Base-by-base conservation (phyloP, 2,113 vertebrate genomes). In the Daphoenositta chrysoptera region DNA sequence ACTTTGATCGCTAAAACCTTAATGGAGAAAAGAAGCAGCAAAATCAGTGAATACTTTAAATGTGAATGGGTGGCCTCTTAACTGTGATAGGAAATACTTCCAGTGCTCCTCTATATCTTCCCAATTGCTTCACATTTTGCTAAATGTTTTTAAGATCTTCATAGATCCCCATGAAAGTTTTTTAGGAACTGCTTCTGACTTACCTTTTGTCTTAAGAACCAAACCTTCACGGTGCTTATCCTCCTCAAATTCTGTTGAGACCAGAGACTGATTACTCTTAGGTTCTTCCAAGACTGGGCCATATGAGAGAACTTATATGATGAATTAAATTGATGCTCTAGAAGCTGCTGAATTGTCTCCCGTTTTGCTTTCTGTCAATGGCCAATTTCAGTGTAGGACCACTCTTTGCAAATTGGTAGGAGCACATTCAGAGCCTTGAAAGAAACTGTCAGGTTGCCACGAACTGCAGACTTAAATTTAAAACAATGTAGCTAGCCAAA, bases 401-500 rank as follows among this genome's bases (percentile, higher is more conserved):
- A 30, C 21, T 68, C 42, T 60, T 81, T 83, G 50, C 56, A 93
- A 35, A 37, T 4, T 31, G 47, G 20, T 42, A 40, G 76, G 63
- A 89, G 23, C 10, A 37, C 27, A 57, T 90, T 72, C 56, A 79
- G 77, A 80, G n/a, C 56, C n/a, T 61, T 68, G 30, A 89, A n/a
- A 48, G 65, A 82, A 78, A 47, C 50, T 15, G 11, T 51, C 54
- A 75, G 21, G 4, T 70, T 89, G 44, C 35, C 26, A 23, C n/a
- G 18, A 50, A 28, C 5, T 11, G 7, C 24, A 23, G 70, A 81
- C 70, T 72, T 83, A 37, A 82, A 95, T 97, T 95, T 90, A 97
- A 94, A 97, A 83, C 66, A 92, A 76, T 87, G 6, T 58, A 44
- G 39, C 39, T 91, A 95, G 94, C 91, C 82, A 97, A 95, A 96